A percentile compares a stretch with the other conserved stretches of the same genome.
Conservation (phyloP, 2,797 vertebrate species). For the Spizella passerina region DNA sequence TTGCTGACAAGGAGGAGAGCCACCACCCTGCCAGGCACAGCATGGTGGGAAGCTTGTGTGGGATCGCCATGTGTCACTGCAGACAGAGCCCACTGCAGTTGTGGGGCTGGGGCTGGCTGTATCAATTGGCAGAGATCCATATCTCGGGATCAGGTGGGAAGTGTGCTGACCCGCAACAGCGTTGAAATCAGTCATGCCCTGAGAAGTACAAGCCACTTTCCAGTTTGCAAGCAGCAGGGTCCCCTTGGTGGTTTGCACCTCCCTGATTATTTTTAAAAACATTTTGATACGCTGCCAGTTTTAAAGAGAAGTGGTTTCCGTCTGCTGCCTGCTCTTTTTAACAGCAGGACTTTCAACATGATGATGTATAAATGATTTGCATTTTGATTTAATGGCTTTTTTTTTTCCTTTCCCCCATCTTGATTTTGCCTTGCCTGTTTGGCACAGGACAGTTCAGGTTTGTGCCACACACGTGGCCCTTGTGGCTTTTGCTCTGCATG, state of each 20-base stretch:
- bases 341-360: not conserved
- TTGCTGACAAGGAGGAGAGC: not conserved
- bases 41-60: fast-evolving
- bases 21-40: fast-evolving
- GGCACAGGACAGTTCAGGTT: not conserved
- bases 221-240: not conserved
- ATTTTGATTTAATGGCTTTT: not conserved
- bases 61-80: fast-evolving
- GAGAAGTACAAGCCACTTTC: not conserved
- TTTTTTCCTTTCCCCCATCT: fast-evolving
- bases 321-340: not conserved
- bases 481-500: not conserved
- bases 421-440: not conserved
- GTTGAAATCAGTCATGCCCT: not conserved
- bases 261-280: conserved; percentile 16
- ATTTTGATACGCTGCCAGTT: not conserved
- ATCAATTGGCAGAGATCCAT: not conserved
- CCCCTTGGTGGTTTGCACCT: not conserved
- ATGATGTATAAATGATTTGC: not conserved
- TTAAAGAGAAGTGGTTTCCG: conserved; percentile 16
- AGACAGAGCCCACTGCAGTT: fast-evolving
- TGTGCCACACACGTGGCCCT: not conserved
- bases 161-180: not conserved
- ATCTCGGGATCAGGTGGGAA: not conserved
- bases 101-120: fast-evolving